phyloP scores from a whole-genome alignment of 2,113 vertebrate species.

The Pelecanus crispus region DNA sequence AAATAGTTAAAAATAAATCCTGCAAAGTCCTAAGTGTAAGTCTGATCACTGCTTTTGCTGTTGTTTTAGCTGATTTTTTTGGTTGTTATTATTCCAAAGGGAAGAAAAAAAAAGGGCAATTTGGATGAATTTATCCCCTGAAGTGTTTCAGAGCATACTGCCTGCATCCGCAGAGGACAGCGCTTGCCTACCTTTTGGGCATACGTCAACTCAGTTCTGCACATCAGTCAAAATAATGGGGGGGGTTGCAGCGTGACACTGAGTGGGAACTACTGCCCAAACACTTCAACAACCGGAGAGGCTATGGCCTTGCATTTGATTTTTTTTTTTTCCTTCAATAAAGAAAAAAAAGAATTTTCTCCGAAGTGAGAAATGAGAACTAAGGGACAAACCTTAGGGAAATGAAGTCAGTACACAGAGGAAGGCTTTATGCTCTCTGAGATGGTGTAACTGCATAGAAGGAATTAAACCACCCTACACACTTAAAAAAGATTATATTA shows the following conservation, averaged over 20 bases:
- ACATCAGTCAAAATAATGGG: neutral
- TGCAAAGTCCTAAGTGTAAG: neutral
- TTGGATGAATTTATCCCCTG: neutral
- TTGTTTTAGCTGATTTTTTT: neutral
- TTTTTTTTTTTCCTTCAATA: neutral
- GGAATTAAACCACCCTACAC: neutral
- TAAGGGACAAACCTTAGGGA: neutral
- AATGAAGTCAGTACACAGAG: conserved; percentile 10
- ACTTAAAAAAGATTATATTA: neutral
- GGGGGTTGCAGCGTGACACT: neutral
- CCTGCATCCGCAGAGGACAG: neutral
- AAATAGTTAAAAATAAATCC: neutral
- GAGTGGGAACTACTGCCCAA: neutral
- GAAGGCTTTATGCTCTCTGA: neutral
- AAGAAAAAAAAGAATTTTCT: neutral
- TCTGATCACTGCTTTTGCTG: neutral
- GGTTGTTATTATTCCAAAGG: neutral
- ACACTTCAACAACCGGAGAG: neutral
- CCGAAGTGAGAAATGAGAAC: neutral
- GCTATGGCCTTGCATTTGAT: neutral
- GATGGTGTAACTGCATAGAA: neutral
- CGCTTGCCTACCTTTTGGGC: neutral
- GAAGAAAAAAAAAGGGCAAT: neutral
- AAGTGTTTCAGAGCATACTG: neutral
- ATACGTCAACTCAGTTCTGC: neutral